Base-by-base conservation (phyloP, 2,797 vertebrate species). In the Pseudomugil tenellus region DNA sequence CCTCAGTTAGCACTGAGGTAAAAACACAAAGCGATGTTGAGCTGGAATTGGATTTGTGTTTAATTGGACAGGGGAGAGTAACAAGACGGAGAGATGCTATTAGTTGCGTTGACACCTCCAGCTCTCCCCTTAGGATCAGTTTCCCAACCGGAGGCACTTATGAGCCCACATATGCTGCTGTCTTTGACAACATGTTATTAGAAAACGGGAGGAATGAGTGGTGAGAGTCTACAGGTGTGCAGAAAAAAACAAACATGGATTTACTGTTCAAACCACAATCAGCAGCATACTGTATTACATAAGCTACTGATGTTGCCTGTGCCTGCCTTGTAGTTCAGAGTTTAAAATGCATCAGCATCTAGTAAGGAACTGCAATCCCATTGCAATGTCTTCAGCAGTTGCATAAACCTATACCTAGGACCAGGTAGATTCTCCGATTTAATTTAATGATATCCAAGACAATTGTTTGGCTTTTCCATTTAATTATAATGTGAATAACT, bases 401-500 rank as follows among this genome's bases (percentile, higher is more conserved):
- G 39, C 2, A 26, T 25, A 13, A 19, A 29, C 21, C 35, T 11
- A 13, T 9, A 12, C 4, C 41, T 28, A 6, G 5, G 37, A 49
- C 7, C 31, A 34, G 12, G 12, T 71, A 55, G 48, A 12, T 12
- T 4, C 59, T 74, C 21, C 11, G 35, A 54, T 48, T 57, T 55
- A 13, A 53, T 53, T 35, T 6, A 10, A 56, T 37, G 14, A 41
- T 4, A 60, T 43, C 28, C 5, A 25, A 53, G 25, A 66, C 2
- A 1, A 26, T 57, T 37, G 61, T 59, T 57, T 2, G 16, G 53
- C 74, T 46, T 21, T 41, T 0, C 41, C 32, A 3, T 2, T 52
- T 64, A 25, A 72, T 55, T 5, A 13, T 56, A 48, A 53, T 58
- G 46, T 52, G 60, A 31, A 16, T 64, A 43, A 49, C 35, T n/a